phyloP scores from a whole-genome alignment of 2,113 vertebrate species.

The Motacilla tschutschensis region DNA sequence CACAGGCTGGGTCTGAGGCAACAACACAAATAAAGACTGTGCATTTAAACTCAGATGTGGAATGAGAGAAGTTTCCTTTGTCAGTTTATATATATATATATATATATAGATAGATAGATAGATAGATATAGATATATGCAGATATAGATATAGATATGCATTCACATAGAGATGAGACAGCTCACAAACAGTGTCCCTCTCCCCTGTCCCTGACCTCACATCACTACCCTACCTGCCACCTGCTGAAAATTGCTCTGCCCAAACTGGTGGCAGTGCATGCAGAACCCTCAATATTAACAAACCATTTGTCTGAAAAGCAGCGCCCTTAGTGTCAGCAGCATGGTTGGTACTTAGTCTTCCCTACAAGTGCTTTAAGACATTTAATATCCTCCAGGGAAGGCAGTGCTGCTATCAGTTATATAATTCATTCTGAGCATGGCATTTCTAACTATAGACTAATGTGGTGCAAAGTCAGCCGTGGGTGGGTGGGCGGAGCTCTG shows the following conservation, averaged over 20 bases:
- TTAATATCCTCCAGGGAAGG: not conserved
- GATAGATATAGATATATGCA: not conserved
- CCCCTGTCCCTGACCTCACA: accelerated
- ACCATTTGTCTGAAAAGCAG: not conserved
- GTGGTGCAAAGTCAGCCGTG: not conserved
- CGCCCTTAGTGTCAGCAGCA: not conserved
- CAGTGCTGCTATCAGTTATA: not conserved
- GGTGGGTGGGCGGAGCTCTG: not conserved
- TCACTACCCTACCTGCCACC: accelerated
- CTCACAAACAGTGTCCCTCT: not conserved
- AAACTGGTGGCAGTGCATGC: not conserved
- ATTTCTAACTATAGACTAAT: not conserved
- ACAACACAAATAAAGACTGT: not conserved
- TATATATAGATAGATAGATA: not conserved
- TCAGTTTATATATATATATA: not conserved
- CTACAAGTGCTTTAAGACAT: not conserved
- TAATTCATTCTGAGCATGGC: not conserved
- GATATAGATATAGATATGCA: too few relatives aligned
- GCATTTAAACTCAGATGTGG: not conserved
- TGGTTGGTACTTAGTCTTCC: not conserved
- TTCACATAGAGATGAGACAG: accelerated
- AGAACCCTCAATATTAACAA: not conserved
- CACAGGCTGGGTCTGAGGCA: not conserved
- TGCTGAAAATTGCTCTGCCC: not conserved
- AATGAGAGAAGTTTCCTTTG: not conserved